Evolutionary conservation across 2,797 vertebrate genomes (phyloP).

Genomic region (Cossypha dichroa): DNA sequence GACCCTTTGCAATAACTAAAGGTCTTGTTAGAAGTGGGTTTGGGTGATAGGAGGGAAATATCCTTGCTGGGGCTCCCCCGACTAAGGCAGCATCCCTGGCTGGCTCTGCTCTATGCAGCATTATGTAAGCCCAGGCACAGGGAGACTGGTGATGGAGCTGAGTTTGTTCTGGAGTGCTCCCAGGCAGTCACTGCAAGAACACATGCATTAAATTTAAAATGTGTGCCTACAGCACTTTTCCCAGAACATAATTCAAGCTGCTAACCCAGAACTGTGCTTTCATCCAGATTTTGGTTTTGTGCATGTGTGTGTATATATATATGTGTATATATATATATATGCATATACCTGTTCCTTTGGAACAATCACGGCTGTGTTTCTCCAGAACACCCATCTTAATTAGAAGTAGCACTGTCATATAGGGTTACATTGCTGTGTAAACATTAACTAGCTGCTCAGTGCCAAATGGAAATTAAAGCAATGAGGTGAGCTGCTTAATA

Average conservation of each 20-base stretch:
- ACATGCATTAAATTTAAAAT: neutral
- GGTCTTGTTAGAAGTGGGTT: rapidly evolving
- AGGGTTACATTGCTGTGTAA: slow-evolving; percentile 13
- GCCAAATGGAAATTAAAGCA: slow-evolving; percentile 47
- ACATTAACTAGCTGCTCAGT: neutral
- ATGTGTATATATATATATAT: rapidly evolving
- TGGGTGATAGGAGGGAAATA: neutral
- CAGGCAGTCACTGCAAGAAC: neutral
- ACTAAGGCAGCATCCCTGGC: neutral
- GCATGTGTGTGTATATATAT: rapidly evolving
- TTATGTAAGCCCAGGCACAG: slow-evolving; percentile 37
- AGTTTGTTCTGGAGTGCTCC: neutral
- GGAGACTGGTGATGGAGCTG: neutral
- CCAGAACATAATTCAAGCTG: rapidly evolving
- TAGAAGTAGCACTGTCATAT: neutral
- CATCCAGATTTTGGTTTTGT: neutral
- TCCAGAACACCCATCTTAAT: neutral
- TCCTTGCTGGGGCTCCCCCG: neutral
- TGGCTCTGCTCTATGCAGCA: neutral
- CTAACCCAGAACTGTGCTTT: neutral
- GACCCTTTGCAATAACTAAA: rapidly evolving
- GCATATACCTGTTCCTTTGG: neutral
- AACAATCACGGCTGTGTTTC: neutral
- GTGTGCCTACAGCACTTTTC: neutral
- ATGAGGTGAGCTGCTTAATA: slow-evolving; percentile 8